Evolutionary conservation across 2,113 vertebrate species (phyloP).

Genomic region (Crotophaga sulcirostris): DNA sequence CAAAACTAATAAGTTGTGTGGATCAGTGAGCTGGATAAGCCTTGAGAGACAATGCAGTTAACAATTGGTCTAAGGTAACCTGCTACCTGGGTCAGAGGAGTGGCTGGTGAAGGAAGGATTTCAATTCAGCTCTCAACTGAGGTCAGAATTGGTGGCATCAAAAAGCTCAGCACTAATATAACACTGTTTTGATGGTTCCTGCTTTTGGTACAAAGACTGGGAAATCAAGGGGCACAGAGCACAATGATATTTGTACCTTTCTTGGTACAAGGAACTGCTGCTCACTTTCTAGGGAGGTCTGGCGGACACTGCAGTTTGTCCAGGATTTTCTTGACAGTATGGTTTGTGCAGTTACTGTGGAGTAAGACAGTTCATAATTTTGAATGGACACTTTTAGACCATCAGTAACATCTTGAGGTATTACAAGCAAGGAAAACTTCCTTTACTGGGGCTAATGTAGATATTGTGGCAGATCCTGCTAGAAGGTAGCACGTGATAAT

Average conservation of each 20-base stretch:
- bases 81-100: neutral
- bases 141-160: neutral
- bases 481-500: neutral
- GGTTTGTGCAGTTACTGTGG: accelerated
- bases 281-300: neutral
- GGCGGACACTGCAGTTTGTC: neutral
- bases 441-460: neutral
- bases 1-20: neutral
- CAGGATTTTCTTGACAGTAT: neutral
- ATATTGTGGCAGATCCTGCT: neutral
- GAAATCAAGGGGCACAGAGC: neutral
- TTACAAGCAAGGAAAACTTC: neutral
- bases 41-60: neutral
- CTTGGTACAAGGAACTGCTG: neutral
- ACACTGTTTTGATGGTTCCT: neutral
- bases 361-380: neutral
- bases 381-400: neutral
- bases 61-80: neutral
- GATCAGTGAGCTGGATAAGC: neutral
- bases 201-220: neutral
- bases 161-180: neutral
- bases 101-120: neutral
- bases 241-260: neutral
- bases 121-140: neutral
- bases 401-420: neutral